Evolutionary conservation across 1,140 invertebrate species (phyloP), one percentile per base, ranked within the genome.

Genomic region (Trachymyrmex septentrionalis): DNA sequence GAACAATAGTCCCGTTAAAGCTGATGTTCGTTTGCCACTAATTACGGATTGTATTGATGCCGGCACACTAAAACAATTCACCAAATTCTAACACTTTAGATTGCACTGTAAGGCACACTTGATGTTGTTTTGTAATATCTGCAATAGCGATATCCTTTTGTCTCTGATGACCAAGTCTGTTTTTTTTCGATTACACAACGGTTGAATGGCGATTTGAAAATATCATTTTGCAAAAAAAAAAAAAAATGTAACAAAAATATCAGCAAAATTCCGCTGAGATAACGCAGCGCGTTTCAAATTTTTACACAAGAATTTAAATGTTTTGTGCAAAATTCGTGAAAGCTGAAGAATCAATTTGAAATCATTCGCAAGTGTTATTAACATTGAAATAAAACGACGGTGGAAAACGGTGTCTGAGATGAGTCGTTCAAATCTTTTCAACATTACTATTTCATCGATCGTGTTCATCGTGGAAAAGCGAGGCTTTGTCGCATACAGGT

Each of bases 11-110:
- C 55, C 69, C n/a, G 80, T 75, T 84, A 61, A 73, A 75, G 80
- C 69, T 84, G 80, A 84, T 84, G 80, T 84, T 84, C 80, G 80
- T 84, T 84, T 84, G 14, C 55, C 80, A 75, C 80, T 84, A 84
- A 75, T 81, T 81, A 81, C 78, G 66, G 34, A 81, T 82, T 82
- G 80, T 50, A 84, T 84, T 55, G 69, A 72, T 19, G 24, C 24
- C 19, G n/a, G n/a, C 3, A 50, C 38, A 48, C 69, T 73, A 61
- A 84, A 84, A 84, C 80, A 73, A 59, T 75, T 75, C 55, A 24
- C 80, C 80, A 50, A 75, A 73, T 84, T 72, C 80, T 50, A 27
- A 82, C 80, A 73, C 53, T 82, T 82, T 44, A 72, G 34, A 38
- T 34, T 48, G 38, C 53, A 61, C 14, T 30, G 38, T 59, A 48